phyloP scores from a whole-genome alignment of 2,888 invertebrate genomes.

The Drosophila rellima region DNA sequence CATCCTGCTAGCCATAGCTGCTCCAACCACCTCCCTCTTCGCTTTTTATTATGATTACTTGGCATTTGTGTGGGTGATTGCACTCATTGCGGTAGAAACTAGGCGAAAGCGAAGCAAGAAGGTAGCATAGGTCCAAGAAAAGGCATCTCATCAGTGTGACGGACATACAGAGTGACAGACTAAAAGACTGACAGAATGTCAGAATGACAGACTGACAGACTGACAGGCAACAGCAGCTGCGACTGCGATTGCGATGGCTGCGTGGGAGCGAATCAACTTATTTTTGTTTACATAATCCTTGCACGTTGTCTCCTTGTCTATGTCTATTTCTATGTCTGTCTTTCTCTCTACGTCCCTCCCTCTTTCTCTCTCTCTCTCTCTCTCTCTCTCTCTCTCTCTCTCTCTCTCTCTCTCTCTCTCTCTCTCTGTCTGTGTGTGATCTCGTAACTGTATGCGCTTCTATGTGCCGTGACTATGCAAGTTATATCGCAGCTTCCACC shows the following conservation, averaged over 20 bases:
- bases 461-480: constrained; percentile 26
- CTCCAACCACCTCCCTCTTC: no score
- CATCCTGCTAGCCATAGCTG: no score
- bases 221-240: constrained; percentile 21
- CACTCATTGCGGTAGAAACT: constrained; percentile 62
- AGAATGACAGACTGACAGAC: constrained; percentile 25
- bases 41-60: constrained; percentile 52
- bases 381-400: constrained; percentile 12
- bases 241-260: constrained; percentile 29
- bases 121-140: constrained; percentile 8
- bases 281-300: constrained; percentile 81
- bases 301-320: constrained; percentile 65
- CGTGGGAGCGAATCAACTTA: constrained; percentile 63
- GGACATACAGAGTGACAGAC: constrained; percentile 41
- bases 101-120: constrained; percentile 1
- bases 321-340: constrained; percentile 8
- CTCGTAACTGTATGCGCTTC: constrained; percentile 4
- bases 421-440: constrained; percentile 20
- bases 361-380: constrained; percentile 4
- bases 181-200: constrained; percentile 23
- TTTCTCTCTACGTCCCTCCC: background rate
- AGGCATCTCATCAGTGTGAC: constrained; percentile 52
- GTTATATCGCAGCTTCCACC: constrained; percentile 54
- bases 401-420: background rate
- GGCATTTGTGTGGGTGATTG: constrained; percentile 70